Conservation (phyloP, 2,888 invertebrate genomes). For the Carcina quercana region DNA sequence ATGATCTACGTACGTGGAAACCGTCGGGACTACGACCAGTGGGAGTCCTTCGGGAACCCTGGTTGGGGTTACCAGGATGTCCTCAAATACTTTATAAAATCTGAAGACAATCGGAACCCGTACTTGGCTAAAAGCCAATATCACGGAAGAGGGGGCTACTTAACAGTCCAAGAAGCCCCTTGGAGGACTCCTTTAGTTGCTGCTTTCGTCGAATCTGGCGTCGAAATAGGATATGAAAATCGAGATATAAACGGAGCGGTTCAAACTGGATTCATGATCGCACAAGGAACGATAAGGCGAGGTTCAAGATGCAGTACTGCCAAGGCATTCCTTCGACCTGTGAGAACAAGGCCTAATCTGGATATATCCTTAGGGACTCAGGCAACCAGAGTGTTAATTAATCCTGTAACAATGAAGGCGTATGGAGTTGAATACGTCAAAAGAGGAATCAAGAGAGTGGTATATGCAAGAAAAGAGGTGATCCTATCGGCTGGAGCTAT, state of each 20-base stretch:
- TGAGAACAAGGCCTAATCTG: conserved; percentile 82
- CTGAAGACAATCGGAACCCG: conserved; percentile 91
- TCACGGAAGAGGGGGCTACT: conserved; percentile 81
- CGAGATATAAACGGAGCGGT: conserved; percentile 87
- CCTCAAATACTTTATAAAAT: conserved; percentile 91
- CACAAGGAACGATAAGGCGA: conserved; percentile 85
- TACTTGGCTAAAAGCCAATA: conserved; percentile 82
- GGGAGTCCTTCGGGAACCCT: conserved; percentile 89
- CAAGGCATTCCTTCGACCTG: conserved; percentile 89
- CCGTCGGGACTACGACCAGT: conserved; percentile 88
- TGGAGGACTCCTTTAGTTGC: conserved; percentile 88
- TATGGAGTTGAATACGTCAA: conserved; percentile 87
- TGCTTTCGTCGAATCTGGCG: conserved; percentile 88
- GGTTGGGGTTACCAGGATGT: conserved; percentile 93
- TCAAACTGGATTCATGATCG: conserved; percentile 88
- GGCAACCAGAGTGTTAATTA: conserved; percentile 83
- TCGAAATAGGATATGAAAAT: conserved; percentile 88
- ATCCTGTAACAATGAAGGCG: conserved; percentile 82
- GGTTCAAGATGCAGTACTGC: conserved; percentile 91
- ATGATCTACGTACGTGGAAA: conserved; percentile 94
- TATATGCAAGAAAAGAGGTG: conserved; percentile 86
- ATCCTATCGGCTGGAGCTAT: conserved; percentile 93
- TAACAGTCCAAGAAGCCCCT: conserved; percentile 88
- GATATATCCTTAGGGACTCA: conserved; percentile 88
- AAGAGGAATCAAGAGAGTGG: conserved; percentile 80